Conservation (phyloP, 2,888 invertebrate species). For the Lysandra coridon region DNA sequence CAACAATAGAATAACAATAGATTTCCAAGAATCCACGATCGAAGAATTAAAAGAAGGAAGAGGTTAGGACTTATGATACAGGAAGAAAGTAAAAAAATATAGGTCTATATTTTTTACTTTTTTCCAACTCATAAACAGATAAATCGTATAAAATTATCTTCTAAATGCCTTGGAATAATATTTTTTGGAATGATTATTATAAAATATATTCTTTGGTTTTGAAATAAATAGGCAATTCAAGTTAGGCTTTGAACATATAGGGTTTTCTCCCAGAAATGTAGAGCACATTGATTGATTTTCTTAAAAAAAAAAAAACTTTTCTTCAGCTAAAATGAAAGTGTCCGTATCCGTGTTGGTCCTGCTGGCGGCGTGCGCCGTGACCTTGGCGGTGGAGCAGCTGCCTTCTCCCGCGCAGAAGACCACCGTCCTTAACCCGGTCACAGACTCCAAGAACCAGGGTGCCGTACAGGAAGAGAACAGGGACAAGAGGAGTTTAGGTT, state of each 20-base stretch:
- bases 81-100: too few relatives aligned
- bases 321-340: conserved; percentile 48
- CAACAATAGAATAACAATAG: too few relatives aligned
- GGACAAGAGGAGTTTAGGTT: conserved; percentile 56
- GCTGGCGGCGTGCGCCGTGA: conserved; percentile 56
- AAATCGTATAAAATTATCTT: background rate
- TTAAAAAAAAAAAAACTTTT: background rate
- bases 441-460: conserved; percentile 40
- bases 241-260: too few relatives aligned
- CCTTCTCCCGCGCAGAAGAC: conserved; percentile 45
- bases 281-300: background rate
- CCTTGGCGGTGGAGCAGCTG: conserved; percentile 53
- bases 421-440: conserved; percentile 45
- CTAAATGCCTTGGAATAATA: too few relatives aligned
- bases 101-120: background rate
- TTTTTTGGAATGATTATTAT: background rate
- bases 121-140: background rate
- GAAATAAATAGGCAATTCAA: too few relatives aligned
- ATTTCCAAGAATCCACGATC: too few relatives aligned
- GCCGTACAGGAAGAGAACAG: conserved; percentile 44
- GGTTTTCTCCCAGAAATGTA: background rate
- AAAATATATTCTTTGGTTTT: too few relatives aligned
- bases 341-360: conserved; percentile 52
- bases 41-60: too few relatives aligned
- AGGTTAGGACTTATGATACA: background rate